phyloP scores from a whole-genome alignment of 2,797 vertebrate species.

The Pipistrellus pygmaeus region DNA sequence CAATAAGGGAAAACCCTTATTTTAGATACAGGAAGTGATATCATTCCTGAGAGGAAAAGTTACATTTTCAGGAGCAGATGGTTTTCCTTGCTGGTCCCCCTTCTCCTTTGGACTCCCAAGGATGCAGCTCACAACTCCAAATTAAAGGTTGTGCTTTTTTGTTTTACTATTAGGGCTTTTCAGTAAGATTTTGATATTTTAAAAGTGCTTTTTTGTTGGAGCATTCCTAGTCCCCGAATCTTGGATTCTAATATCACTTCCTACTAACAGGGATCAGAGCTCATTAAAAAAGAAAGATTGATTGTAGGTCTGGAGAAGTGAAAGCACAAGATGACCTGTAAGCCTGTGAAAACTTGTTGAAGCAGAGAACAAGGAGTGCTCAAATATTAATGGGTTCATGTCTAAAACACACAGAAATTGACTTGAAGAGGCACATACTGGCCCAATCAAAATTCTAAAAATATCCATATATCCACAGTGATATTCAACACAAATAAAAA shows the following conservation, averaged over 20 bases:
- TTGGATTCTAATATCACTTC: slow-evolving; percentile 14
- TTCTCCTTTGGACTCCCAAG: neutral
- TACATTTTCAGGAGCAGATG: neutral
- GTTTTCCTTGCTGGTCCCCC: neutral
- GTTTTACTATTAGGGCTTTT: neutral
- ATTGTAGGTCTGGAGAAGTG: neutral
- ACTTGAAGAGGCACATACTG: neutral
- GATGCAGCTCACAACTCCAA: neutral
- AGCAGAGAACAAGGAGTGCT: neutral
- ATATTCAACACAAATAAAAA: neutral
- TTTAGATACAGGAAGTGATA: neutral
- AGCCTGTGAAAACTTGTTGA: neutral
- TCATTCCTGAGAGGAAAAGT: neutral
- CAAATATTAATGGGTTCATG: neutral
- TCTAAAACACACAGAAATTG: neutral
- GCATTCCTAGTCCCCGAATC: neutral
- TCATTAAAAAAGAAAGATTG: neutral
- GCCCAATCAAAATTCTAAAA: neutral
- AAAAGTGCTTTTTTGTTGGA: neutral
- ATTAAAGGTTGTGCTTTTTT: neutral
- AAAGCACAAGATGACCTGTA: neutral
- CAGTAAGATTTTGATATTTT: neutral
- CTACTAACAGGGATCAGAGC: neutral
- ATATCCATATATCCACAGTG: neutral
- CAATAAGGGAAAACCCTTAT: neutral